A percentile compares a stretch with the other conserved stretches of the same genome.
phyloP scores from a whole-genome alignment of 2,797 vertebrate species.

The Gallinago nigripennis region DNA sequence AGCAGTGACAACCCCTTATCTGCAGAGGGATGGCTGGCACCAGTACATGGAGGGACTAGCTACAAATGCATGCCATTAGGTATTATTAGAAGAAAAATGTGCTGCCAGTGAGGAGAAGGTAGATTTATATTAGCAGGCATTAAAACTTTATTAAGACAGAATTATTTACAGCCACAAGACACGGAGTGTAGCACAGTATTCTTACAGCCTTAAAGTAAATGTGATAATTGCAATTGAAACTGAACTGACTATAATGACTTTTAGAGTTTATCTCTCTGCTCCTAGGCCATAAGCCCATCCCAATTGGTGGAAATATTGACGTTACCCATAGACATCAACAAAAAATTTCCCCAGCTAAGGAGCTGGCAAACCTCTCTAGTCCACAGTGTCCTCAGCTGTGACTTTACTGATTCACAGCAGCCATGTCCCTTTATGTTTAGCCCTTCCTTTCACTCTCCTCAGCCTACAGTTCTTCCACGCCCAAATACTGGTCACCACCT shows the following conservation, averaged over 20 bases:
- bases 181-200: background rate
- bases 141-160: constrained; percentile 4
- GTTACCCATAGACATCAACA: background rate
- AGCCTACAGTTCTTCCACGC: background rate
- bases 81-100: constrained; percentile 20
- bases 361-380: background rate
- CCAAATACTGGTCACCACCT: background rate
- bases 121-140: background rate
- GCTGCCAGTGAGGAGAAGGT: background rate
- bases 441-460: background rate
- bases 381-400: background rate
- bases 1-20: constrained; percentile 12
- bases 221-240: background rate
- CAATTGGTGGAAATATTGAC: background rate
- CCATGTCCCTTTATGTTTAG: background rate
- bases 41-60: background rate
- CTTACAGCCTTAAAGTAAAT: background rate
- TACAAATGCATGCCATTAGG: background rate
- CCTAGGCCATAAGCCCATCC: background rate
- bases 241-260: background rate
- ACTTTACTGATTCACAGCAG: background rate
- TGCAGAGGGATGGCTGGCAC: background rate
- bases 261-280: background rate
- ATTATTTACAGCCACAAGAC: background rate
- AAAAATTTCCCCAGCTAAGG: background rate